These are phyloP conservation scores for Leucopternis melanops DNA, from an alignment of 2,113 vertebrate species.

Conservation along the genomic window DNA sequence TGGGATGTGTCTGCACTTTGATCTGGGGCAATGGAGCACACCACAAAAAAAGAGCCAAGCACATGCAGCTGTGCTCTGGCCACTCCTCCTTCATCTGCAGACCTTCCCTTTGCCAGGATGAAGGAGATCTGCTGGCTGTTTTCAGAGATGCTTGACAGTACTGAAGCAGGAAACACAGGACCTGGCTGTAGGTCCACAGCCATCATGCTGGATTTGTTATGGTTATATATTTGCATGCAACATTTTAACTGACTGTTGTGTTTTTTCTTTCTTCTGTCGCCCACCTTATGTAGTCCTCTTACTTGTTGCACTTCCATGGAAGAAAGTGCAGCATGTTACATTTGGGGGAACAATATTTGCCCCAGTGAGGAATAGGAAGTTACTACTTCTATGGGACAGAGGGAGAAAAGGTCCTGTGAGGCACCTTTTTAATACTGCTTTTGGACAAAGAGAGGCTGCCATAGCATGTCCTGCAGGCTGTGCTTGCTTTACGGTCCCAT, in stretches of 20 bases:
- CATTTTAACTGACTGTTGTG: neutral
- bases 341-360: neutral
- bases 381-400: neutral
- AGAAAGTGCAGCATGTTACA: rapidly evolving
- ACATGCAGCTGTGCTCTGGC: neutral
- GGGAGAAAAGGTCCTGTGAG: neutral
- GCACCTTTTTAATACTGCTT: neutral
- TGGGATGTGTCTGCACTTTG: neutral
- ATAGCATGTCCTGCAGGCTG: rapidly evolving
- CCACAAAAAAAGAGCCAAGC: neutral
- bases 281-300: neutral
- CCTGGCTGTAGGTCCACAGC: neutral
- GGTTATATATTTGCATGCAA: neutral
- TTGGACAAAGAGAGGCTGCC: neutral
- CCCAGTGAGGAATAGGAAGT: neutral
- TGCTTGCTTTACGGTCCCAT: rapidly evolving
- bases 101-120: neutral
- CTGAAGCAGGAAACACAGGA: neutral
- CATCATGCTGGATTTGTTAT: neutral
- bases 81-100: neutral
- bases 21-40: neutral
- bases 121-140: neutral
- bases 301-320: neutral
- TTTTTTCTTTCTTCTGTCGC: neutral
- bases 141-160: neutral